A percentile compares a stretch with the other conserved stretches of the same genome.
Conservation (phyloP, 23 tunicate species). For the Styela clava region DNA sequence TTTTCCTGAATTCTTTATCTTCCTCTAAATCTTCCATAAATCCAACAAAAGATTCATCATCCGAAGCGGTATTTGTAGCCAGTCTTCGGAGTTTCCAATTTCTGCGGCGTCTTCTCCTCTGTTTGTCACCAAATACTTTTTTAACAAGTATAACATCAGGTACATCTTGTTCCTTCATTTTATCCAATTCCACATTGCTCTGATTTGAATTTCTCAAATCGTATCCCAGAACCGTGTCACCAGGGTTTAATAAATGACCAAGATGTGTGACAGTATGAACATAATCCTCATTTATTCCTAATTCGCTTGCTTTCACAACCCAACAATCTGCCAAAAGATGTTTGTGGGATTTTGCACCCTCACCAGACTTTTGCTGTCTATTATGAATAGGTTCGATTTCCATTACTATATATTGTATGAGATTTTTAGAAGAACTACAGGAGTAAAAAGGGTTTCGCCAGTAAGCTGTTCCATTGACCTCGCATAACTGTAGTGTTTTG, state of each 20-base stretch:
- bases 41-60: conserved; percentile 59
- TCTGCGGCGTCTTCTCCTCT: conserved; percentile 53
- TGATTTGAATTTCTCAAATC: conserved; percentile 70
- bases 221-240: conserved; percentile 85
- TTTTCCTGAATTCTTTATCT: conserved; percentile 73
- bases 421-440: conserved; percentile 46
- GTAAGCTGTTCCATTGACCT: conserved; percentile 62
- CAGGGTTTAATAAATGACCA: conserved; percentile 71
- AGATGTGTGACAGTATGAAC: conserved; percentile 86
- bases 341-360: conserved; percentile 63
- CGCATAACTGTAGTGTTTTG: conserved; percentile 76
- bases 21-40: conserved; percentile 88
- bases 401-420: conserved; percentile 80
- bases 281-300: conserved; percentile 80
- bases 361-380: conserved; percentile 50
- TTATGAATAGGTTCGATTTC: conserved; percentile 64
- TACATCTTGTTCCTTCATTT: conserved; percentile 35
- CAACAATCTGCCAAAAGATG: conserved; percentile 89
- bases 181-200: conserved; percentile 55
- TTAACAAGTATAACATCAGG: conserved; percentile 89
- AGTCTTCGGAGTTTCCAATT: conserved; percentile 75
- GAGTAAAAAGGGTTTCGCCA: conserved; percentile 77
- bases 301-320: conserved; percentile 77
- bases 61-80: conserved; percentile 31
- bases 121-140: conserved; percentile 81